Conservation (phyloP, 2,797 vertebrate genomes). For the Macroramphosus scolopax region DNA sequence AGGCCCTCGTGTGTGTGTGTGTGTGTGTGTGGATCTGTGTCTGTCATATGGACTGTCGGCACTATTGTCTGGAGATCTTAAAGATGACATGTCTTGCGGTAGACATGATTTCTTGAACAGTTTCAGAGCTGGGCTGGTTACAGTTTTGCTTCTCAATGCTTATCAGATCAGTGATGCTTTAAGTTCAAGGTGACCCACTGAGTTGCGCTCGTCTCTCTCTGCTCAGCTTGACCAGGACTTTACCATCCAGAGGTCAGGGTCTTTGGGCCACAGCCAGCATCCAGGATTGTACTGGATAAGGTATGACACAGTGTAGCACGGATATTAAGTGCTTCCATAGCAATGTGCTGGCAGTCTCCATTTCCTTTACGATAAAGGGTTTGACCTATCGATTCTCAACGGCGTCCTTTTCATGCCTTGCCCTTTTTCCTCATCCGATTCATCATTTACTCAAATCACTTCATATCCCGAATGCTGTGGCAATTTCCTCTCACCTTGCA, state of each 20-base stretch:
- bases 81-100: conserved; percentile 10
- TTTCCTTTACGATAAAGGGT: conserved; percentile 74
- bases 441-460: conserved; percentile 72
- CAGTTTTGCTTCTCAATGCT: conserved; percentile 20
- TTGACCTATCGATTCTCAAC: too few relatives aligned
- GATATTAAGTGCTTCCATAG: conserved; percentile 89
- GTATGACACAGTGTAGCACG: conserved; percentile 89
- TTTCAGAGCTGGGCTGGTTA: conserved; percentile 6
- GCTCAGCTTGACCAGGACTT: conserved; percentile 94
- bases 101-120: background rate
- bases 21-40: background rate
- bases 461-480: conserved; percentile 78
- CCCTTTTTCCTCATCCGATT: conserved; percentile 18
- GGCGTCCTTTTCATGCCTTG: conserved; percentile 54
- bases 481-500: conserved; percentile 54
- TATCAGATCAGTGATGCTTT: conserved; percentile 33
- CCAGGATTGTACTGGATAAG: conserved; percentile 98
- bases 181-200: conserved; percentile 83
- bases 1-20: background rate
- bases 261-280: conserved; percentile 94
- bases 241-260: conserved; percentile 96
- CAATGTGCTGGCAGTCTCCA: conserved; percentile 97
- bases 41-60: conserved; percentile 79
- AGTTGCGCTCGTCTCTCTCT: conserved; percentile 90
- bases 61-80: conserved; percentile 72